These are phyloP conservation scores for Elephas maximus DNA, from an alignment of 2,113 vertebrate species.

Conservation along the genomic window DNA sequence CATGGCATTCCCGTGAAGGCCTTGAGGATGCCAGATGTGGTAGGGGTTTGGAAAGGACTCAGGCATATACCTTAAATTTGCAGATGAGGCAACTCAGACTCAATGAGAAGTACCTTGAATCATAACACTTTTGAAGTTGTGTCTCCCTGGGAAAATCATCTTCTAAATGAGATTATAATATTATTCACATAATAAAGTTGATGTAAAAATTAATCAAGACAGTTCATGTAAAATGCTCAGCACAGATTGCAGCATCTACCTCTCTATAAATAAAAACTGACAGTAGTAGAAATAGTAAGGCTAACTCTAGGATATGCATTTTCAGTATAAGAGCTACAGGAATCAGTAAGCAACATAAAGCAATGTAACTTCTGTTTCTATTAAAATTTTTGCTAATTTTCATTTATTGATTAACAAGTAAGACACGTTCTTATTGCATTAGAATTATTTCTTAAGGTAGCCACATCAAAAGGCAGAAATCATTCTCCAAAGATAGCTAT, in stretches of 20 bases:
- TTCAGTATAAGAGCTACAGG: not conserved
- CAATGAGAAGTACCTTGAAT: accelerated
- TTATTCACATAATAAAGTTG: not conserved
- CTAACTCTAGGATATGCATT: not conserved
- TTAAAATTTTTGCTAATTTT: not conserved
- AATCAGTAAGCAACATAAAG: not conserved
- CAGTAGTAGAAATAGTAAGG: accelerated
- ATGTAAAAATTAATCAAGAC: not conserved
- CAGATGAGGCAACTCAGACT: not conserved
- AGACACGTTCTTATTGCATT: not conserved
- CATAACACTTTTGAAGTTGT: not conserved
- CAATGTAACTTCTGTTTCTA: not conserved
- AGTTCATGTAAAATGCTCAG: not conserved
- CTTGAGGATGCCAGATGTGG: accelerated
- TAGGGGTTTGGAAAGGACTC: accelerated
- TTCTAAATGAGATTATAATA: not conserved
- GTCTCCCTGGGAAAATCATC: not conserved
- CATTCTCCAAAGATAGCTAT: not conserved
- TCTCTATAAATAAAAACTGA: not conserved
- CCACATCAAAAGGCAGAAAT: not conserved
- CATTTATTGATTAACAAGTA: not conserved
- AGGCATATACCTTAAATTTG: not conserved
- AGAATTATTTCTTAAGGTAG: not conserved
- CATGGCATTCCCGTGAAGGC: accelerated
- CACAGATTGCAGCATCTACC: not conserved